Base-by-base conservation (phyloP, 2,888 invertebrate species). In the Drosophila pullipes region DNA sequence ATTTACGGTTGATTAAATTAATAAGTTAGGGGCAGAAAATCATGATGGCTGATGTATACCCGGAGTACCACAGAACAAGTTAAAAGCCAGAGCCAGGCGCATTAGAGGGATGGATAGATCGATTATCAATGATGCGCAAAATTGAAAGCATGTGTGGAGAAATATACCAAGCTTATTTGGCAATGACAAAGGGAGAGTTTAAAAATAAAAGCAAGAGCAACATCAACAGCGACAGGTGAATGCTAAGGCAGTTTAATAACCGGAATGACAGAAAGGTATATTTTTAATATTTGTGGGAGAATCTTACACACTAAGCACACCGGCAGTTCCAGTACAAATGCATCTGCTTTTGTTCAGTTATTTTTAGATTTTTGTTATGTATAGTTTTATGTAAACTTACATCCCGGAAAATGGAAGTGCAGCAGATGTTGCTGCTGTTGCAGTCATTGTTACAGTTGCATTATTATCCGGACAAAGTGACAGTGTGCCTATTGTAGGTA, bases 1-100 rank as follows among this genome's bases (percentile, higher is more conserved):
- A 82, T 81, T 73, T 77, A 78, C 81, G 79, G 74, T 68, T 80
- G 78, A 90, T 88, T 91, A 76, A 83, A 75, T 82, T 81, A 68
- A 74, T 67, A 59, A 54, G 53, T 47, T 25, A 25, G 7, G 25
- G 54, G 50, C 58, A 41, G 54, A 41, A 47, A 35, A 47, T 50
- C 60, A 57, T 61, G 31, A 6, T 33, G 39, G 28, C 28, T 57
- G 28, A 10, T 60, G 30, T 16, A 50, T 50, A 16, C 25, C 30
- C 35, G 25, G 41, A 68, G 53, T 18, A 13, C n/a, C 11, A 33
- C 37, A 41, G 62, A 69, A 69, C 63, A 70, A 70, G 61, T 73
- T 59, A 69, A 73, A 67, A 44, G 50, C 30, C 47, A 30, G 37
- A 53, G 54, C 13, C 35, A 52, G 31, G 22, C 52, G 13, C 28